A percentile compares a stretch with the other conserved stretches of the same genome.
phyloP scores from a whole-genome alignment of 2,113 vertebrate genomes.

The Heterochromis multidens region DNA sequence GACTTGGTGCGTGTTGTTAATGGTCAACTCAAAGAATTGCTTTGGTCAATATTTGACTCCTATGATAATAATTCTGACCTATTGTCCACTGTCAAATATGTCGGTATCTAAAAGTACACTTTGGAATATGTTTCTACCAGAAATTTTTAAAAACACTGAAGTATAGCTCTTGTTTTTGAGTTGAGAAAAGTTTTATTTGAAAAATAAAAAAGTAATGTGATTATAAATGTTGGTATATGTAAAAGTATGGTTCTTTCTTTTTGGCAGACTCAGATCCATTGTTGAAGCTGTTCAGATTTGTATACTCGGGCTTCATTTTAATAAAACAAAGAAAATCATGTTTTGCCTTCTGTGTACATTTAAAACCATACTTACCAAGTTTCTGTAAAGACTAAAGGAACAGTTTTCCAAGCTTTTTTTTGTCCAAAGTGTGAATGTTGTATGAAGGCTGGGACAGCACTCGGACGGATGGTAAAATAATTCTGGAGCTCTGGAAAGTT shows the following conservation, averaged over 20 bases:
- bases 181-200: neutral
- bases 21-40: slow-evolving; percentile 15
- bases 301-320: slow-evolving; percentile 5
- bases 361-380: neutral
- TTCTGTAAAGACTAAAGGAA: neutral
- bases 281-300: neutral
- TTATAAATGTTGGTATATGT: neutral
- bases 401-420: neutral
- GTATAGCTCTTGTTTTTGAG: neutral
- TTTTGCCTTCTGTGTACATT: neutral
- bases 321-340: slow-evolving; percentile 33
- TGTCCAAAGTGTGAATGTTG: neutral
- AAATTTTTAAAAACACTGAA: neutral
- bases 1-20: neutral
- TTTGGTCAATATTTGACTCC: slow-evolving; percentile 70
- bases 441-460: neutral
- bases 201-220: neutral
- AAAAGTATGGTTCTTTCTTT: neutral
- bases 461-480: neutral
- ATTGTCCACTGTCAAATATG: neutral
- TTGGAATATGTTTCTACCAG: neutral
- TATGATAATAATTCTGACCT: slow-evolving; percentile 4
- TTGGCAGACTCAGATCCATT: neutral
- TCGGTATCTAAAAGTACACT: neutral
- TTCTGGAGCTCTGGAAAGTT: neutral